A percentile compares a stretch with the other conserved stretches of the same genome.
Evolutionary conservation across 2,113 vertebrate genomes (phyloP).

Genomic region (Eptatretus burgeri): DNA sequence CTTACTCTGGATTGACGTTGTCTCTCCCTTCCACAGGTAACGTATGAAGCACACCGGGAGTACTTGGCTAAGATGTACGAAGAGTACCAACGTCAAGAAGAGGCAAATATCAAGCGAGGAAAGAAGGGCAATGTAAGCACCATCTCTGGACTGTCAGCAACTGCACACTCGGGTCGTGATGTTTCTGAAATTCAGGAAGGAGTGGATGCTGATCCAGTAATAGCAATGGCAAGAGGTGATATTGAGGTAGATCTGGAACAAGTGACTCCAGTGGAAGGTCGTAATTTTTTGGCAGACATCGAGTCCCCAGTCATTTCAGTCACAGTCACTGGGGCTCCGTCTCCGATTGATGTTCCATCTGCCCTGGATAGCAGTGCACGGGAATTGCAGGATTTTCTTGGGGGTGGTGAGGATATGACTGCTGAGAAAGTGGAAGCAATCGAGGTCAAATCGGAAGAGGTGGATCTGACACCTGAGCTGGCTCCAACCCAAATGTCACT

Average conservation of each 20-base stretch:
- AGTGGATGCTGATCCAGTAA: neutral
- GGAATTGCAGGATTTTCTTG: constrained; percentile 1
- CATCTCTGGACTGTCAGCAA: constrained; percentile 83
- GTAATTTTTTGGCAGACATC: constrained; percentile 69
- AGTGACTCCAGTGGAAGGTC: constrained; percentile 50
- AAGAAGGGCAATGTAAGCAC: constrained; percentile 93
- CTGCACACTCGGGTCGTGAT: constrained; percentile 64
- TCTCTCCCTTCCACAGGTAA: constrained; percentile 30
- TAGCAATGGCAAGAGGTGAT: neutral
- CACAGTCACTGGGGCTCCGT: neutral
- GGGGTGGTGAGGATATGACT: constrained; percentile 5
- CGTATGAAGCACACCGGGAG: constrained; percentile 92
- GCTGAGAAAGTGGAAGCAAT: constrained; percentile 96
- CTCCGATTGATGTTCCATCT: neutral
- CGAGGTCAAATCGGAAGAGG: constrained; percentile 83
- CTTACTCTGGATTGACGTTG: no score
- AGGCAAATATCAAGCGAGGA: constrained; percentile 94
- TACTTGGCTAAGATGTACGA: constrained; percentile 98
- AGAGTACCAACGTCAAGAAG: constrained; percentile 90
- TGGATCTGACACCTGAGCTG: constrained; percentile 78
- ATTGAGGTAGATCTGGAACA: neutral
- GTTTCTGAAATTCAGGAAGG: constrained; percentile 54
- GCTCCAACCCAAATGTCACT: neutral
- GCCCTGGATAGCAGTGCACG: neutral
- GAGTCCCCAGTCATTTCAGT: constrained; percentile 21